These are phyloP conservation scores for Lycocorax pyrrhopterus DNA, from an alignment of 2,113 vertebrate genomes.

Conservation along the genomic window DNA sequence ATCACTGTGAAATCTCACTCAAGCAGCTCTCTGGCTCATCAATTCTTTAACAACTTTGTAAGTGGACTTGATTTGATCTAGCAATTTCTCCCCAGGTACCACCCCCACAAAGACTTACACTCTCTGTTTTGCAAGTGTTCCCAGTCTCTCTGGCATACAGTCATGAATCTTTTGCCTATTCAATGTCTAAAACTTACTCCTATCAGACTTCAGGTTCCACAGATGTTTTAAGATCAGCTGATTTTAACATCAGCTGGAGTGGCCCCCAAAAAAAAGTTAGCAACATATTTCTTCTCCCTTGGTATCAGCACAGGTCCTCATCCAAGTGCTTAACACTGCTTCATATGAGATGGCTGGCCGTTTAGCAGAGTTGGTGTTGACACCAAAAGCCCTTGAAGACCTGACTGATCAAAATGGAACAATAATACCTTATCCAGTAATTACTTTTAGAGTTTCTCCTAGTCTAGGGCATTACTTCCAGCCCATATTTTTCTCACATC, in stretches of 20 bases:
- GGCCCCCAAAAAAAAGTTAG: background rate
- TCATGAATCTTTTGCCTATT: background rate
- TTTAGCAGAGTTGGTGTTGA: background rate
- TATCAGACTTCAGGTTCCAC: background rate
- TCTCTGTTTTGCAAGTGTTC: background rate
- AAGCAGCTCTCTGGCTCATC: constrained; percentile 23
- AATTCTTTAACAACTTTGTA: constrained; percentile 50
- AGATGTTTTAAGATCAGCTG: background rate
- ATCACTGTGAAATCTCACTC: constrained; percentile 18
- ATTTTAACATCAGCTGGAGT: background rate
- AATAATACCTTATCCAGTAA: background rate
- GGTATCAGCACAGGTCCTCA: background rate
- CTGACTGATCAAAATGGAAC: background rate
- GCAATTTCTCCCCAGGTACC: background rate
- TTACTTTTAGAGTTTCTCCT: background rate
- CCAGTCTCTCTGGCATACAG: background rate
- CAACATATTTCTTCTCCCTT: background rate
- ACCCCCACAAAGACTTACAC: background rate
- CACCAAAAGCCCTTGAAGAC: background rate
- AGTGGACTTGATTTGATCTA: constrained; percentile 43
- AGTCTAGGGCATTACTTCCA: background rate
- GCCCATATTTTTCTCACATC: background rate
- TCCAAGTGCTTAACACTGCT: background rate
- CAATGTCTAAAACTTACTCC: background rate
- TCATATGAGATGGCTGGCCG: background rate